phyloP scores from a whole-genome alignment of 1,140 invertebrate genomes.

The Rhopalosiphum maidis region DNA sequence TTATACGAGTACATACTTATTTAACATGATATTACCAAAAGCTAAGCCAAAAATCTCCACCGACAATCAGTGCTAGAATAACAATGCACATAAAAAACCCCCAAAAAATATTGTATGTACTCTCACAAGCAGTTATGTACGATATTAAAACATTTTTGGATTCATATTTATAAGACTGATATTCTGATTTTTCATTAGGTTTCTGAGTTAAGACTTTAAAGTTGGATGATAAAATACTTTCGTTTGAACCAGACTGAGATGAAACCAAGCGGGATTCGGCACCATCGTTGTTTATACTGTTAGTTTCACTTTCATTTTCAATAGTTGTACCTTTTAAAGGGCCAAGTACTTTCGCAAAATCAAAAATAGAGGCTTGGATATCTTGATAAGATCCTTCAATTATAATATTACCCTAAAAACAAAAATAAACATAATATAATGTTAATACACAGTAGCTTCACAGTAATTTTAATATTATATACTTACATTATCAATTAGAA shows the following conservation, averaged over 20 bases:
- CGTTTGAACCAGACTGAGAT: neutral
- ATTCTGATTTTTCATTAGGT: neutral
- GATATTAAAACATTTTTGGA: neutral
- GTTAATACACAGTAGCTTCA: neutral
- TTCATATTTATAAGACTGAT: neutral
- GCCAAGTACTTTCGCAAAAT: conserved; percentile 67
- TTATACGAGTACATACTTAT: no score
- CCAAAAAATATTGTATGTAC: neutral
- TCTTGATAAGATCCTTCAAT: conserved; percentile 68
- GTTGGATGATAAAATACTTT: neutral
- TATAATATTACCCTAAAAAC: conserved; percentile 67
- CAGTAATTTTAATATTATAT: neutral
- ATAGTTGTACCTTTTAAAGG: conserved; percentile 63
- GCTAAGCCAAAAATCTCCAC: neutral
- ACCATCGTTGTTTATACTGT: neutral
- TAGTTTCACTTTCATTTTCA: conserved; percentile 30
- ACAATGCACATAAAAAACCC: neutral
- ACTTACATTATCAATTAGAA: conserved; percentile 78
- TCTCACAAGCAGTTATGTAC: neutral
- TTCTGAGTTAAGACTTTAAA: neutral
- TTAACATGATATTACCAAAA: neutral
- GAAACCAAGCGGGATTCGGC: fast-evolving
- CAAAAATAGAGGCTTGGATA: conserved; percentile 65
- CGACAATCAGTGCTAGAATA: neutral
- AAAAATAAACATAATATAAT: conserved; percentile 44